A percentile compares a stretch with the other conserved stretches of the same genome.
Evolutionary conservation across 2,113 vertebrate species (phyloP).

Genomic region (Petrocephalus microphthalmus): DNA sequence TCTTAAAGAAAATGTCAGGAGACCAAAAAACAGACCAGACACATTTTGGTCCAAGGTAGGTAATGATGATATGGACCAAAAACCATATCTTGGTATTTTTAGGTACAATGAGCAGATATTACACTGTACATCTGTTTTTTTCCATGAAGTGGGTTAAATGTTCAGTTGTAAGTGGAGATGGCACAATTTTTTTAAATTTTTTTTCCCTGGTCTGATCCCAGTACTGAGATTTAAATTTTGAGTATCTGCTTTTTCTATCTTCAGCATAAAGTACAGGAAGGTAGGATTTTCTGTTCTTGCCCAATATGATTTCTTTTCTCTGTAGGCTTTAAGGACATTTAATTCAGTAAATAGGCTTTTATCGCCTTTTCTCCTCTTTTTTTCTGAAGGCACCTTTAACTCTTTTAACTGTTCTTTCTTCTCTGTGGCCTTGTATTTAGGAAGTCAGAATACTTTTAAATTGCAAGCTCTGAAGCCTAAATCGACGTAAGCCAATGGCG

Average conservation of each 20-base stretch:
- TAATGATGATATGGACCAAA: background rate
- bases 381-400: background rate
- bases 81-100: background rate
- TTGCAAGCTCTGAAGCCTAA: background rate
- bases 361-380: background rate
- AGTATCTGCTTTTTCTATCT: background rate
- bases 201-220: background rate
- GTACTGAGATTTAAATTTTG: background rate
- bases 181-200: background rate
- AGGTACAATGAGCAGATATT: too few relatives aligned
- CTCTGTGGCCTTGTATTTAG: background rate
- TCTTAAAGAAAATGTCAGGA: background rate
- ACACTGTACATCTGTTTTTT: too few relatives aligned
- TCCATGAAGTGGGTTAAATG: background rate
- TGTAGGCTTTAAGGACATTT: background rate
- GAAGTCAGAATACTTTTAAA: background rate
- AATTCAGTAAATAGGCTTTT: background rate
- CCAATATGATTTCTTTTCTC: background rate
- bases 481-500: background rate
- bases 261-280: background rate
- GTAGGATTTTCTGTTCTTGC: background rate
- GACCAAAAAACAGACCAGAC: background rate
- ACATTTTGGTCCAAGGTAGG: background rate
- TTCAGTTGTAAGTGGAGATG: background rate
- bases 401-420: background rate